These are phyloP conservation scores for Ranitomeya imitator DNA, from an alignment of 2,113 vertebrate genomes.

Conservation along the genomic window DNA sequence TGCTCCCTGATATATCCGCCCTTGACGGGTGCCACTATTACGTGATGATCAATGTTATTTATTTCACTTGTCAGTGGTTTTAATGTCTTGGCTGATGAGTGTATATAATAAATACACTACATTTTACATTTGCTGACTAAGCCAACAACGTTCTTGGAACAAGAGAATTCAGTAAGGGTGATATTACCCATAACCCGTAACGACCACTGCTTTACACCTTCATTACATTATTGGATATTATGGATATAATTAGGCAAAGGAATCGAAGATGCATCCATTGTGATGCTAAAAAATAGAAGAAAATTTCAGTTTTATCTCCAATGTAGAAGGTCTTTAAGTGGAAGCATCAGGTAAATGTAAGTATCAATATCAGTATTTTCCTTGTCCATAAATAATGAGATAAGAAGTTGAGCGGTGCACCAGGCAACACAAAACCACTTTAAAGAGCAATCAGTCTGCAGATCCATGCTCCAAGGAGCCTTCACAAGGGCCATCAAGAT, in stretches of 20 bases:
- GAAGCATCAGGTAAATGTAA: slow-evolving; percentile 45
- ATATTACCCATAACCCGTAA: not conserved
- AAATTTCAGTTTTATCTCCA: not conserved
- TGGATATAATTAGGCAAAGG: not conserved
- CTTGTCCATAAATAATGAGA: slow-evolving; percentile 54
- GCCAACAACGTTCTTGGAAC: not conserved
- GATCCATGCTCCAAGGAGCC: slow-evolving; percentile 48
- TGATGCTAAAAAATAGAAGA: not conserved
- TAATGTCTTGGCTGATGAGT: too few species aligned
- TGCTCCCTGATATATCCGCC: too few species aligned
- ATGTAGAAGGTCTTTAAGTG: slow-evolving; percentile 36
- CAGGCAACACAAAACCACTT: slow-evolving; percentile 51
- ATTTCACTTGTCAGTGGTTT: too few species aligned
- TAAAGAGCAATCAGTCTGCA: slow-evolving; percentile 54
- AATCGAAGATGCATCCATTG: not conserved
- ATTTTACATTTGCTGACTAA: not conserved
- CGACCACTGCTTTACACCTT: not conserved
- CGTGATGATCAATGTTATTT: too few species aligned
- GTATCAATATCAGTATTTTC: slow-evolving; percentile 55
- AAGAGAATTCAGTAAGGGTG: not conserved
- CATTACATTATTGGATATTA: not conserved
- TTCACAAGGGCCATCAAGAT: slow-evolving; percentile 37
- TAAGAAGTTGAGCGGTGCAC: slow-evolving; percentile 31
- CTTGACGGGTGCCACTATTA: too few species aligned
- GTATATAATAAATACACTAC: not conserved